Base-by-base conservation (phyloP, 2,797 vertebrate genomes). In the Triplophysa bombifrons region DNA sequence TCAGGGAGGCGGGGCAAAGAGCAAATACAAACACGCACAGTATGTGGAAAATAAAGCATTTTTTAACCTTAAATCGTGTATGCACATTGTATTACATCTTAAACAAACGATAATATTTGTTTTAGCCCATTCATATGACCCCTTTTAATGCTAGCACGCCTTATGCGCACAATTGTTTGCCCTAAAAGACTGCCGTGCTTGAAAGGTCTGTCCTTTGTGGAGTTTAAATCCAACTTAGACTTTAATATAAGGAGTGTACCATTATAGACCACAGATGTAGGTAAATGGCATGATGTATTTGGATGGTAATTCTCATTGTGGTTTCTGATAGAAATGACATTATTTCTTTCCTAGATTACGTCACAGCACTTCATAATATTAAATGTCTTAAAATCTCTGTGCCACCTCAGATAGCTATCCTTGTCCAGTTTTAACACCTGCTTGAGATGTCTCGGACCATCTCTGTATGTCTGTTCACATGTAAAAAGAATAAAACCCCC, bases 401-500 rank as follows among this genome's bases (percentile, higher is more conserved):
- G 22, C 19, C 67, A 76, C 46, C 80, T 90, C 83, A 86, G 84
- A 70, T 76, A 51, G 48, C 55, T 83, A 82, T 65, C 55, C 79
- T 61, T 58, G 25, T 86, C 63, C 83, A 55, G 71, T 51, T 77
- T 77, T 75, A 64, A 78, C 66, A 74, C 67, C 48, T 71, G 76
- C 67, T 69, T 87, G 80, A 88, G 86, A 83, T 79, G 5, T 41
- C 41, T 80, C 46, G 30, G 55, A 65, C 38, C 14, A 14, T 13
- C 38, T 44, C 78, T 22, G 60, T 60, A 53, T 69, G 22, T 56
- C 70, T 20, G 68, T 80, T 44, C 82, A 82, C 53, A 76, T 84
- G 73, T 80, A 87, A 81, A 85, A 58, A 76, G 76, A 83, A 87
- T 84, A 87, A 85, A 80, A 65, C 60, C 53, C 53, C n/a, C 13